Percentiles rank a stretch among this genome's conserved stretches.
These are phyloP conservation scores for Polyergus mexicanus DNA, from an alignment of 1,140 invertebrate species.

Conservation along the genomic window DNA sequence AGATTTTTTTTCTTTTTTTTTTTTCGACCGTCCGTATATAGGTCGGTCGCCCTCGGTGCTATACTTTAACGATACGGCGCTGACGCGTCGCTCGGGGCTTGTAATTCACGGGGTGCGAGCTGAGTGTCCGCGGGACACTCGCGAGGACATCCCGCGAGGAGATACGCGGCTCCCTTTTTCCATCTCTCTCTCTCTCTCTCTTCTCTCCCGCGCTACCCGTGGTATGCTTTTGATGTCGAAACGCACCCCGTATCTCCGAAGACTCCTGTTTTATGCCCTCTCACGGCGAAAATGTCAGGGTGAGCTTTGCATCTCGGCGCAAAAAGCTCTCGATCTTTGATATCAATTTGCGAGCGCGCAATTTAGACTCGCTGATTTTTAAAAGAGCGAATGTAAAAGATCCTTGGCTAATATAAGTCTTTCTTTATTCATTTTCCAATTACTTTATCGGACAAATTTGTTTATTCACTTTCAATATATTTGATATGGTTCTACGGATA, in stretches of 20 bases:
- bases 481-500: not conserved
- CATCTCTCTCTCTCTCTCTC: not conserved
- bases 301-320: slow-evolving; percentile 12
- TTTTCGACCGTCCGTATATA: slow-evolving; percentile 1
- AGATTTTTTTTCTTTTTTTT: not conserved
- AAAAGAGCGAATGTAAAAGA: not conserved
- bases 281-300: not conserved
- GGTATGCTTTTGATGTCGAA: slow-evolving; percentile 68
- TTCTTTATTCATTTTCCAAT: not conserved
- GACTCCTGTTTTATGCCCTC: slow-evolving; percentile 42
- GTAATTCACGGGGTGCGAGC: slow-evolving; percentile 63
- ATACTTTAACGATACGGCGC: slow-evolving; percentile 57
- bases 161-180: slow-evolving; percentile 51
- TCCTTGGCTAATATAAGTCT: not conserved
- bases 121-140: slow-evolving; percentile 5
- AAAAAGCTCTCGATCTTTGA: slow-evolving; percentile 51
- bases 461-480: not conserved
- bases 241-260: slow-evolving; percentile 47
- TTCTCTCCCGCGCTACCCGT: not conserved
- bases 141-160: slow-evolving; percentile 30
- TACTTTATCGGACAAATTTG: not conserved
- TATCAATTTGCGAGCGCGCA: slow-evolving; percentile 15
- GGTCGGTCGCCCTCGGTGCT: slow-evolving; percentile 5
- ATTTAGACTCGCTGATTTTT: not conserved
- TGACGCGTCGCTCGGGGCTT: slow-evolving; percentile 61